These are phyloP conservation scores for Chromobotia macracanthus DNA, from an alignment of 2,797 vertebrate genomes.

Conservation along the genomic window DNA sequence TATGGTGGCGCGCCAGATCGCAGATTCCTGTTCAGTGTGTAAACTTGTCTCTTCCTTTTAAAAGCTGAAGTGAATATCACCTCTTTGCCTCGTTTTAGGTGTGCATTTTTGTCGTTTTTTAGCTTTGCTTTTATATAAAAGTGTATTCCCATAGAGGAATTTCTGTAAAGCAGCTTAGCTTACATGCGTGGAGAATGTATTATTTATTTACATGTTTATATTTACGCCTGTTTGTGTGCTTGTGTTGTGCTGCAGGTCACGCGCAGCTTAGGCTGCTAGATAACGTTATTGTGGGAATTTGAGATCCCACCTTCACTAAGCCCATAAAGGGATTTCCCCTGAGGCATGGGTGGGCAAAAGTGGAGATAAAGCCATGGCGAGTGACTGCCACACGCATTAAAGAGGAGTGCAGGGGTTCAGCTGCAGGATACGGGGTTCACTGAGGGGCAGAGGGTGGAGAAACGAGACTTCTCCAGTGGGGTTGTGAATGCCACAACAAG, in stretches of 20 bases:
- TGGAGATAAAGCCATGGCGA: slow-evolving; percentile 30
- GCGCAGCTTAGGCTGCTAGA: slow-evolving; percentile 30
- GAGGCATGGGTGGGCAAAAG: slow-evolving; percentile 40
- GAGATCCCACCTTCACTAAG: slow-evolving; percentile 47
- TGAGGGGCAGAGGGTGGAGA: slow-evolving; percentile 9
- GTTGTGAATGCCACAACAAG: not conserved
- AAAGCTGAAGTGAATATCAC: slow-evolving; percentile 10
- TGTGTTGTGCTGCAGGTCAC: slow-evolving; percentile 21
- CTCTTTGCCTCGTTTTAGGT: not conserved
- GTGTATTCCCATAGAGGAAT: slow-evolving; percentile 24
- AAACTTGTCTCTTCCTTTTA: slow-evolving; percentile 16
- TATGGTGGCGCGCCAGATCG: not conserved
- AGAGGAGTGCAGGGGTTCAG: slow-evolving; percentile 10
- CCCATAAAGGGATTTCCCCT: slow-evolving; percentile 56
- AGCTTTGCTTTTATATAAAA: not conserved
- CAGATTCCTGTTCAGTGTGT: not conserved
- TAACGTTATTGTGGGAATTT: slow-evolving; percentile 49
- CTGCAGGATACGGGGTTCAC: slow-evolving; percentile 1
- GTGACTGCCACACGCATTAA: not conserved
- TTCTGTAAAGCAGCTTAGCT: slow-evolving; percentile 42
- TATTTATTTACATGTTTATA: slow-evolving; percentile 47
- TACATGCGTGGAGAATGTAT: slow-evolving; percentile 29
- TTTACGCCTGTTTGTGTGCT: slow-evolving; percentile 3
- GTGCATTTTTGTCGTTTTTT: not conserved
- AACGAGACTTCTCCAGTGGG: not conserved